Evolutionary conservation across 2,797 vertebrate species (phyloP).

Genomic region (Spinus pinus): DNA sequence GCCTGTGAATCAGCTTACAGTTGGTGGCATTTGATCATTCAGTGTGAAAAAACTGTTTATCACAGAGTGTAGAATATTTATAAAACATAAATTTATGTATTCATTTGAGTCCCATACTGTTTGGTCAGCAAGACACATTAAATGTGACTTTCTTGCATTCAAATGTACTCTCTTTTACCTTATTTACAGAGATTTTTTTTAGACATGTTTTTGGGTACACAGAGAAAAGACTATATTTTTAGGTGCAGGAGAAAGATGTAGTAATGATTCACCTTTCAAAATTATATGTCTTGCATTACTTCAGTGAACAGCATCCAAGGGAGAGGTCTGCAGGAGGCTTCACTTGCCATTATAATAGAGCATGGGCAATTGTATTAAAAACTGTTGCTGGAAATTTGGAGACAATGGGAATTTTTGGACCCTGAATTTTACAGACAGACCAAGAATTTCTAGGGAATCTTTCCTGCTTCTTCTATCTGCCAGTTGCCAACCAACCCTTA

Average conservation of each 20-base stretch:
- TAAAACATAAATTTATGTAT: conserved; percentile 30
- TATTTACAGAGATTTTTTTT: not conserved
- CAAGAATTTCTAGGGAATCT: not conserved
- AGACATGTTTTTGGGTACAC: not conserved
- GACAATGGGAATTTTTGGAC: not conserved
- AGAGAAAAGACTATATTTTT: not conserved
- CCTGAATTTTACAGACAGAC: not conserved
- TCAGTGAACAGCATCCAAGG: not conserved
- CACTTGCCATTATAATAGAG: not conserved
- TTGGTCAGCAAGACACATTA: not conserved
- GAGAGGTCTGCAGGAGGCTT: not conserved
- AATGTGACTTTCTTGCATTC: not conserved
- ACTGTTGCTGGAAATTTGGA: not conserved
- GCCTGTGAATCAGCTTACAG: conserved; percentile 33
- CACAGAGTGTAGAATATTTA: conserved; percentile 36
- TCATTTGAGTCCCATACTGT: conserved; percentile 1
- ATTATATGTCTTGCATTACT: not conserved
- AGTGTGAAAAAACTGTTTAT: conserved; percentile 30
- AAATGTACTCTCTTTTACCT: not conserved
- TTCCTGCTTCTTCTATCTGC: not conserved
- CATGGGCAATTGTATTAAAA: not conserved
- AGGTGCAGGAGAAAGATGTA: not conserved
- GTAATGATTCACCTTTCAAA: not conserved
- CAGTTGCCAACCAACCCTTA: not conserved
- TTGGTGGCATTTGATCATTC: conserved; percentile 40